Percentiles rank a stretch among this genome's conserved stretches.
Evolutionary conservation across 1,140 invertebrate genomes (phyloP).

Genomic region (Chionoecetes opilio): DNA sequence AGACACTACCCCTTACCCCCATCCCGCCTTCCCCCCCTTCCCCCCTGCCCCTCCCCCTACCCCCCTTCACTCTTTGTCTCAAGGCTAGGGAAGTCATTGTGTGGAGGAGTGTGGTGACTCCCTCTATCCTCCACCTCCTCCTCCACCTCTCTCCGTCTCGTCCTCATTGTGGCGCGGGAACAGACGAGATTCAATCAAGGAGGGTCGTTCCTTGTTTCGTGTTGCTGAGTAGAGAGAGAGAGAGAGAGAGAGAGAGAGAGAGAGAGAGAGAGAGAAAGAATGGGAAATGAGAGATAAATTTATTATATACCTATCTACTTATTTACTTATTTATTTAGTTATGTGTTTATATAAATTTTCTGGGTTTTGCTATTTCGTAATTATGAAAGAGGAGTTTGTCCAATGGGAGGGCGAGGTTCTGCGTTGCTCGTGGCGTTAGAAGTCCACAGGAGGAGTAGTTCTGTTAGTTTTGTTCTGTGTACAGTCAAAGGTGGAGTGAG

Average conservation of each 20-base stretch:
- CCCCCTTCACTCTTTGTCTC: neutral
- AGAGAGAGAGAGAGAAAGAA: no score
- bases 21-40: no score
- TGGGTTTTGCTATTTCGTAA: no score
- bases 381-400: no score
- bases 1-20: no score
- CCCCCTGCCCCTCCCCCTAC: neutral
- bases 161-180: neutral
- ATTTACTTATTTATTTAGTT: no score
- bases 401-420: no score
- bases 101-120: neutral
- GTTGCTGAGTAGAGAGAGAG: neutral
- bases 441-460: neutral
- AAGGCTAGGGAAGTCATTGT: neutral
- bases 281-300: no score
- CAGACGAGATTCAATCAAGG: conserved; percentile 17
- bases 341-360: no score
- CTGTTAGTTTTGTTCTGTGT: neutral
- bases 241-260: conserved; percentile 20
- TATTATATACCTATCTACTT: no score
- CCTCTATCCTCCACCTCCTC: neutral
- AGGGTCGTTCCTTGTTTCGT: neutral
- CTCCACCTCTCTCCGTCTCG: neutral
- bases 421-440: no score
- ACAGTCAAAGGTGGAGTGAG: no score